Percentiles rank a stretch among this genome's conserved stretches.
phyloP scores from a whole-genome alignment of 2,888 invertebrate genomes.

The Ceramica pisi region DNA sequence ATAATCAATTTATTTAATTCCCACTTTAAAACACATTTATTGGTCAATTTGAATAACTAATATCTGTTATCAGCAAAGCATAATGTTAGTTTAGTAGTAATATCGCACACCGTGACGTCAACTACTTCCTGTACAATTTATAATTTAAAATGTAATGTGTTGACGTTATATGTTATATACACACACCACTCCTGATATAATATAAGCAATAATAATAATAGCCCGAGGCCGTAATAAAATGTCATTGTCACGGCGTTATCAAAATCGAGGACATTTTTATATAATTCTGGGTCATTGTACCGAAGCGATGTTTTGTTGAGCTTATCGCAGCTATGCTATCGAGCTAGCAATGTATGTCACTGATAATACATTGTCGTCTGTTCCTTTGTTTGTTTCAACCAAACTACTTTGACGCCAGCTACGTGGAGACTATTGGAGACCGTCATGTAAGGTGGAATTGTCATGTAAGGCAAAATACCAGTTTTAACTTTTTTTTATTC shows the following conservation, averaged over 20 bases:
- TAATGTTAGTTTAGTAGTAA: conserved; percentile 22
- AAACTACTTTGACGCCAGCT: conserved; percentile 72
- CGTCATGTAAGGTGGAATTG: conserved; percentile 43
- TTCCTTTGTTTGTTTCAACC: conserved; percentile 78
- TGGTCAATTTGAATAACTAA: conserved; percentile 40
- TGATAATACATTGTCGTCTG: conserved; percentile 79
- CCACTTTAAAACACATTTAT: conserved; percentile 26
- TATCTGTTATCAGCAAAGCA: conserved; percentile 34
- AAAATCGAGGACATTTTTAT: conserved; percentile 88
- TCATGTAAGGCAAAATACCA: conserved; percentile 40
- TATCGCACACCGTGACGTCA: conserved; percentile 34
- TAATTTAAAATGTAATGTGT: conserved; percentile 33
- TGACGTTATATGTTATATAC: conserved; percentile 25
- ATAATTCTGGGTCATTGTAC: conserved; percentile 91
- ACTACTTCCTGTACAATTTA: conserved; percentile 40
- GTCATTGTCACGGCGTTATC: conserved; percentile 89
- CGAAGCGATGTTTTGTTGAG: conserved; percentile 87
- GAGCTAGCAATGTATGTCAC: conserved; percentile 87
- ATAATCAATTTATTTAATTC: conserved; percentile 27
- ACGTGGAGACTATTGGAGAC: conserved; percentile 20
- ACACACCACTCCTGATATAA: conserved; percentile 47
- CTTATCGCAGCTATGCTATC: conserved; percentile 86
- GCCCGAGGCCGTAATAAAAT: conserved; percentile 81
- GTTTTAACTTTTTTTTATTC: no score
- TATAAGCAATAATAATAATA: conserved; percentile 70